Evolutionary conservation across 2,888 invertebrate species (phyloP).

Genomic region (Philereme transversata): DNA sequence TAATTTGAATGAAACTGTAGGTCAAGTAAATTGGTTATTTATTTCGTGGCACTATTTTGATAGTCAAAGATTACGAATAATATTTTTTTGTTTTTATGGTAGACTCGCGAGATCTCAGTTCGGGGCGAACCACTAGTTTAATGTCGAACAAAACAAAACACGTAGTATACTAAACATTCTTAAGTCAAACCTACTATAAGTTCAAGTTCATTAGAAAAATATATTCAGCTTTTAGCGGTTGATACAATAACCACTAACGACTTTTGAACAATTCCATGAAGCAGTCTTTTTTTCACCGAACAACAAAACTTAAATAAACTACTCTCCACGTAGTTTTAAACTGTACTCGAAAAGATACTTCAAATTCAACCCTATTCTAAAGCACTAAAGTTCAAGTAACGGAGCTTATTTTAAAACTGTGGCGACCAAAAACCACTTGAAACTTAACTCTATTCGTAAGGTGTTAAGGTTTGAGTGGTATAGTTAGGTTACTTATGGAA

Average conservation of each 20-base stretch:
- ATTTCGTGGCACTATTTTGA: no score
- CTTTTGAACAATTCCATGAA: conserved; percentile 26
- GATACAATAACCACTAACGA: conserved; percentile 19
- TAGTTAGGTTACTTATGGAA: conserved; percentile 11
- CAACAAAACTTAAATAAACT: conserved; percentile 29
- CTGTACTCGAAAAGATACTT: conserved; percentile 12
- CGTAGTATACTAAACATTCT: no score
- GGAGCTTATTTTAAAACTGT: background rate
- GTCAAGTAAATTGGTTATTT: no score
- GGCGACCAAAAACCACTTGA: conserved; percentile 1
- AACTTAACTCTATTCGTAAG: conserved; percentile 11
- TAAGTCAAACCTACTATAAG: no score
- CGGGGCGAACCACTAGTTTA: no score
- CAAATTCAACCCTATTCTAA: conserved; percentile 4
- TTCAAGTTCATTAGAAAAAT: background rate
- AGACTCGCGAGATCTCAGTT: no score
- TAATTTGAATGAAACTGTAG: no score
- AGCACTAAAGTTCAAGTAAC: background rate
- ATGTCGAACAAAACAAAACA: no score
- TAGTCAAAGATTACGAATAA: no score
- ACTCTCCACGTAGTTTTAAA: conserved; percentile 16
- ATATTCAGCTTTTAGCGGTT: background rate
- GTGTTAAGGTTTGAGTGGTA: conserved; percentile 10
- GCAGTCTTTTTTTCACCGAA: conserved; percentile 15
- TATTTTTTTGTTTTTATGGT: no score